phyloP scores from a whole-genome alignment of 2,888 invertebrate genomes.

The Octonoba sinensis region DNA sequence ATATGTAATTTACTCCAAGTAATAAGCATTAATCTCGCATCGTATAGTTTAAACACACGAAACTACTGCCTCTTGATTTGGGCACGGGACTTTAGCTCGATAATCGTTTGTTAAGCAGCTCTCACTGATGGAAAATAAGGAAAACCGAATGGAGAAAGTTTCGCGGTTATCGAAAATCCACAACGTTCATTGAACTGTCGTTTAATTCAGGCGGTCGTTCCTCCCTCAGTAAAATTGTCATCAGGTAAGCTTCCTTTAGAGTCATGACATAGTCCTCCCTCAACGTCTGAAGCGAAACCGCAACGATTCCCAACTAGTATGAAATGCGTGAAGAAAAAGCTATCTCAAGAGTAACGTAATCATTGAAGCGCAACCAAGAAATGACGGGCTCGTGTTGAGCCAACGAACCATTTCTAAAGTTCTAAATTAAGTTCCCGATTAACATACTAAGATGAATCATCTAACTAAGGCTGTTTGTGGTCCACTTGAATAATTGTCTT shows the following conservation, averaged over 20 bases:
- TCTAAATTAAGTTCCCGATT: constrained; percentile 38
- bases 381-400: constrained; percentile 11
- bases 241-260: constrained; percentile 9
- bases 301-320: constrained; percentile 2
- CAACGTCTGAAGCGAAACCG: constrained; percentile 14
- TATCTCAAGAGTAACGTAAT: constrained; percentile 18
- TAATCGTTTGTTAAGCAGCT: too few relatives aligned
- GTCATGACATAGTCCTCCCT: constrained; percentile 2
- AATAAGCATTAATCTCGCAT: too few relatives aligned
- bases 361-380: constrained; percentile 15
- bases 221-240: constrained; percentile 26
- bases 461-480: not conserved
- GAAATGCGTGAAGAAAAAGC: constrained; percentile 23
- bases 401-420: constrained; percentile 34
- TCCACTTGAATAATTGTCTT: constrained; percentile 7
- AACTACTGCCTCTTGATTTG: too few relatives aligned
- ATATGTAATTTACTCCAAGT: too few relatives aligned
- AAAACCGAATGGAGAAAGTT: too few relatives aligned
- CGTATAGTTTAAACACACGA: too few relatives aligned
- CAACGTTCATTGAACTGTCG: constrained; percentile 45
- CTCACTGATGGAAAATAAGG: too few relatives aligned
- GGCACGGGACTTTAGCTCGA: too few relatives aligned
- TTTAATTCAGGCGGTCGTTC: constrained; percentile 26
- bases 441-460: constrained; percentile 27
- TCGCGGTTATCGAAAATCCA: not conserved